Conservation (phyloP, 2,888 invertebrate species). For the Ferdinandea cuprea region DNA sequence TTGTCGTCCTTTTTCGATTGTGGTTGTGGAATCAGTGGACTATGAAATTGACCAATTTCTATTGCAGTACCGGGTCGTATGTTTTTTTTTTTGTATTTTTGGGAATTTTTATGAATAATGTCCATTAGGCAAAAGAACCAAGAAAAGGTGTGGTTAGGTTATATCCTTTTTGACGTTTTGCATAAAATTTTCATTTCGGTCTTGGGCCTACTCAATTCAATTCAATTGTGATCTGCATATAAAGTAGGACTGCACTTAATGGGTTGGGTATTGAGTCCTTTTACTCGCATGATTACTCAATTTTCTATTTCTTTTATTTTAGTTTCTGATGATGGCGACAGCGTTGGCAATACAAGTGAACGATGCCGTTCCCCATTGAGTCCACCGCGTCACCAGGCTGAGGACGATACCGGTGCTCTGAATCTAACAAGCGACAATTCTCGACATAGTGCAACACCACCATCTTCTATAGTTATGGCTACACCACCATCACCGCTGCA, state of each 20-base stretch:
- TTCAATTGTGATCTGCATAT: slow-evolving; percentile 75
- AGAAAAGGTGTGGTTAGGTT: background rate
- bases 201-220: slow-evolving; percentile 66
- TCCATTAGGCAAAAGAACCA: slow-evolving; percentile 45
- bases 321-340: slow-evolving; percentile 83
- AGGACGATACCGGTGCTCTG: slow-evolving; percentile 80
- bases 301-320: slow-evolving; percentile 47
- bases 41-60: slow-evolving; percentile 81
- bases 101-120: slow-evolving; percentile 63
- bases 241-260: slow-evolving; percentile 51
- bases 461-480: slow-evolving; percentile 77
- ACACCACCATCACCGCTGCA: slow-evolving; percentile 60
- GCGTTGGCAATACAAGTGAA: slow-evolving; percentile 81
- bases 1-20: slow-evolving; percentile 66
- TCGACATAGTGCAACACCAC: slow-evolving; percentile 79
- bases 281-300: slow-evolving; percentile 26
- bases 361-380: slow-evolving; percentile 82
- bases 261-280: slow-evolving; percentile 31
- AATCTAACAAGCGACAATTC: slow-evolving; percentile 82
- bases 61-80: slow-evolving; percentile 50
- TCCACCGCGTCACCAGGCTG: slow-evolving; percentile 77
- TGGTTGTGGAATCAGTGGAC: slow-evolving; percentile 79
- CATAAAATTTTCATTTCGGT: slow-evolving; percentile 68
- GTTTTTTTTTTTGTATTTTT: too few species aligned
- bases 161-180: slow-evolving; percentile 59